phyloP scores from a whole-genome alignment of 2,797 vertebrate genomes.

The Melanotaenia nigrans region DNA sequence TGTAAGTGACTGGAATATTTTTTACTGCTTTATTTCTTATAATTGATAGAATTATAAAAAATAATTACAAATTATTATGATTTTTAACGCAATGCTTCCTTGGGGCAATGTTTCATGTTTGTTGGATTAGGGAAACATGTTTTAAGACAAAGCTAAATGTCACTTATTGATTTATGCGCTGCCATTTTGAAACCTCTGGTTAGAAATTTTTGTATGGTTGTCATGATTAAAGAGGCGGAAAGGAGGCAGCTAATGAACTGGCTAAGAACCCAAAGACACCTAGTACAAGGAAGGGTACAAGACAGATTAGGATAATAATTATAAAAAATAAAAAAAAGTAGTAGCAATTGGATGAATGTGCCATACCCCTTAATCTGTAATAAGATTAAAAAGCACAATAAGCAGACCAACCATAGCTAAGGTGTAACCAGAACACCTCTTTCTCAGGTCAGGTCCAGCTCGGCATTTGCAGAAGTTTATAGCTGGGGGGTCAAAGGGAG shows the following conservation, averaged over 20 bases:
- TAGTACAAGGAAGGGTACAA: not conserved
- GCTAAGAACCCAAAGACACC: not conserved
- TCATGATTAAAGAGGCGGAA: not conserved
- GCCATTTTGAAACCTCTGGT: not conserved
- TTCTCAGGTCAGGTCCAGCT: not conserved
- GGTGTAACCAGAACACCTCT: not conserved
- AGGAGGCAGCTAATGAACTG: not conserved
- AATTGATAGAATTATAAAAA: not conserved
- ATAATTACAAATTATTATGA: not conserved
- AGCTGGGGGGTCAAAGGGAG: constrained; percentile 12
- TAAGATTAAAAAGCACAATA: not conserved
- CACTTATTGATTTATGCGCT: not conserved
- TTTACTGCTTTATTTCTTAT: not conserved
- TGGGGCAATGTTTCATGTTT: not conserved
- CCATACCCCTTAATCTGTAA: not conserved
- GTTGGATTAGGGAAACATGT: not conserved
- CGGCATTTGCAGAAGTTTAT: not conserved
- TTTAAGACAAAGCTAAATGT: no score
- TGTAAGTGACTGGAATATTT: constrained; percentile 1
- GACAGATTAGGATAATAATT: not conserved
- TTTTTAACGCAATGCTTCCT: not conserved
- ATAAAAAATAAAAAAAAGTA: not conserved
- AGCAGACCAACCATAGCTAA: not conserved
- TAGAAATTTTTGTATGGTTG: not conserved
- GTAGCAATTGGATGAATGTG: not conserved